Percentiles rank a stretch among this genome's conserved stretches.
Conservation (phyloP, 2,888 invertebrate species). For the Plemyria rubiginata region DNA sequence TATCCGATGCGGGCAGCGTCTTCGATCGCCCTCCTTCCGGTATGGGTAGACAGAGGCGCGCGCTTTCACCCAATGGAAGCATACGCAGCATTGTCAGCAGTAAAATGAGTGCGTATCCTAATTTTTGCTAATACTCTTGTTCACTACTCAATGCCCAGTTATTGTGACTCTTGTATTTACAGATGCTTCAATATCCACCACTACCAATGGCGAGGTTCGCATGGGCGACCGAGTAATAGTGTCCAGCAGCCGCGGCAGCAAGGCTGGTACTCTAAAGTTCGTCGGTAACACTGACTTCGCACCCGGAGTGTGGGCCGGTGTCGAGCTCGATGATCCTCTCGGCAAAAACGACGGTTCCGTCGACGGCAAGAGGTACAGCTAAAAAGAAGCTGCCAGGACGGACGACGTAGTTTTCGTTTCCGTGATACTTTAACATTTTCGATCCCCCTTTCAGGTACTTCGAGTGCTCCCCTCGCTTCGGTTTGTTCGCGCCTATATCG, state of each 20-base stretch:
- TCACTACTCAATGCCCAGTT: background rate
- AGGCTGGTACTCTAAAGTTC: constrained; percentile 93
- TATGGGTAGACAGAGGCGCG: constrained; percentile 70
- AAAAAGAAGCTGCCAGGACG: constrained; percentile 3
- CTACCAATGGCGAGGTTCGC: constrained; percentile 86
- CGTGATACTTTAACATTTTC: constrained; percentile 20
- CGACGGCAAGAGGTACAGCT: constrained; percentile 91
- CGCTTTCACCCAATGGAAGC: constrained; percentile 80
- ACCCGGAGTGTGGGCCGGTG: constrained; percentile 97
- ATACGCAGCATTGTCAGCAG: constrained; percentile 81
- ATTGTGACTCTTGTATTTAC: constrained; percentile 23
- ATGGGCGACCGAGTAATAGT: constrained; percentile 97
- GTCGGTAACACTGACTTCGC: constrained; percentile 96
- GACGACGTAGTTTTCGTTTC: background rate
- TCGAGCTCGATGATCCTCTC: constrained; percentile 96
- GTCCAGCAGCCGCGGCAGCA: constrained; percentile 93
- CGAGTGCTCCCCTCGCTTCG: constrained; percentile 94
- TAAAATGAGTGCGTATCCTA: constrained; percentile 76
- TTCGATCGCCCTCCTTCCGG: constrained; percentile 79
- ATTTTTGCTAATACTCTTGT: background rate
- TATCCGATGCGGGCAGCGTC: constrained; percentile 78
- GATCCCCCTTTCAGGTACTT: constrained; percentile 90
- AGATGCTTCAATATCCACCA: constrained; percentile 80
- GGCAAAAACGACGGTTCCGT: constrained; percentile 99
- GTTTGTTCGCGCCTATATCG: constrained; percentile 95